A percentile compares a stretch with the other conserved stretches of the same genome.
Evolutionary conservation across 2,113 vertebrate genomes (phyloP).

Genomic region (Choloepus hoffmanni): DNA sequence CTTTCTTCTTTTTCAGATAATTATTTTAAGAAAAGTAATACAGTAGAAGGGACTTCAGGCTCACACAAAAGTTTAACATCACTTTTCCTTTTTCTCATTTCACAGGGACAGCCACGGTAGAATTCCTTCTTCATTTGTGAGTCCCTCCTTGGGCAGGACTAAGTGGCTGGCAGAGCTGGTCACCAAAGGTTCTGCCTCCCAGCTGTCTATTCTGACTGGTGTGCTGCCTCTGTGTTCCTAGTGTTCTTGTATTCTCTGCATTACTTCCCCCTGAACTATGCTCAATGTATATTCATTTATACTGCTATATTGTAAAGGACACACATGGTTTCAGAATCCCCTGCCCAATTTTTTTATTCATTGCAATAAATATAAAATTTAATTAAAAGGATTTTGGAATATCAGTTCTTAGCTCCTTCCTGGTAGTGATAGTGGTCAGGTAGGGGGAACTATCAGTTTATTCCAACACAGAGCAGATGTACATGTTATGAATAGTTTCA

Average conservation of each 20-base stretch:
- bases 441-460: not conserved
- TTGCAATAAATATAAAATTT: not conserved
- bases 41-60: not conserved
- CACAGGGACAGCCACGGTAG: not conserved
- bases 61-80: not conserved
- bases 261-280: not conserved
- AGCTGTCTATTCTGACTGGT: not conserved
- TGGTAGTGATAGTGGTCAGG: not conserved
- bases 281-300: not conserved
- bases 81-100: not conserved
- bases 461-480: not conserved
- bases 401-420: not conserved
- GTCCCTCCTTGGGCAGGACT: not conserved
- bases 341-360: not conserved
- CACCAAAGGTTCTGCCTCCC: not conserved
- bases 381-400: not conserved
- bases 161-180: not conserved
- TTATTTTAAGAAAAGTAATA: slow-evolving; percentile 57
- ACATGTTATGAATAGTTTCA: not conserved
- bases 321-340: not conserved
- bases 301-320: not conserved
- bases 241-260: not conserved
- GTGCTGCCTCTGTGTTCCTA: not conserved
- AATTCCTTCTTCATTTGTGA: not conserved
- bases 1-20: slow-evolving; percentile 30